phyloP scores from a whole-genome alignment of 1,140 invertebrate genomes.

The Cyclargus thomasi region DNA sequence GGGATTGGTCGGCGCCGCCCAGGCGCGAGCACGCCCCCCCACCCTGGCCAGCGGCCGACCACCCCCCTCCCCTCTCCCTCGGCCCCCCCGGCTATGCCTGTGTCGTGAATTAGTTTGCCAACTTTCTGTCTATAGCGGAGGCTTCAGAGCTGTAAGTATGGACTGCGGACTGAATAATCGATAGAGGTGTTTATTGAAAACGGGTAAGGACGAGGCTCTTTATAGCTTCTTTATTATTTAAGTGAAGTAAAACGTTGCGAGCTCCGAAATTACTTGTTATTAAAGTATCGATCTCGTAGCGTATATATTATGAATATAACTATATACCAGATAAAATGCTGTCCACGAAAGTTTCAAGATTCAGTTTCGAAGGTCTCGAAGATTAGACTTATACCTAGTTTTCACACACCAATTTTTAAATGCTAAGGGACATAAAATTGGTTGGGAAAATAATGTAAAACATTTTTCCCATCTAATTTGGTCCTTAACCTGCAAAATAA shows the following conservation, averaged over 20 bases:
- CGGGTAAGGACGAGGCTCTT: slow-evolving; percentile 69
- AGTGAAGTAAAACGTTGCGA: slow-evolving; percentile 31
- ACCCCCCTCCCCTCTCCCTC: slow-evolving; percentile 37
- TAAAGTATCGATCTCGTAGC: not conserved
- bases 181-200: slow-evolving; percentile 75
- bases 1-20: slow-evolving; percentile 69
- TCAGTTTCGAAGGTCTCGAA: not conserved
- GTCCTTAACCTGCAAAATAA: too few species aligned
- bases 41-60: slow-evolving; percentile 23
- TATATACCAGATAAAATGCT: not conserved
- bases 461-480: too few species aligned
- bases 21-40: slow-evolving; percentile 55
- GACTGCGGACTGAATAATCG: slow-evolving; percentile 72
- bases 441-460: too few species aligned
- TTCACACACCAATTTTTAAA: not conserved
- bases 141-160: slow-evolving; percentile 70
- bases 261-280: not conserved
- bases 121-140: slow-evolving; percentile 72
- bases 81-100: slow-evolving; percentile 68
- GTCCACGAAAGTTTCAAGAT: not conserved
- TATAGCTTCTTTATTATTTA: slow-evolving; percentile 72
- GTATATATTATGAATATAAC: not conserved
- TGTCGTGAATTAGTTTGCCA: slow-evolving; percentile 74
- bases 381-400: not conserved
- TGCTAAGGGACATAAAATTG: too few species aligned